Evolutionary conservation across 2,888 invertebrate genomes (phyloP), one percentile per base, ranked within the genome.

Genomic region (Calameuta filiformis): DNA sequence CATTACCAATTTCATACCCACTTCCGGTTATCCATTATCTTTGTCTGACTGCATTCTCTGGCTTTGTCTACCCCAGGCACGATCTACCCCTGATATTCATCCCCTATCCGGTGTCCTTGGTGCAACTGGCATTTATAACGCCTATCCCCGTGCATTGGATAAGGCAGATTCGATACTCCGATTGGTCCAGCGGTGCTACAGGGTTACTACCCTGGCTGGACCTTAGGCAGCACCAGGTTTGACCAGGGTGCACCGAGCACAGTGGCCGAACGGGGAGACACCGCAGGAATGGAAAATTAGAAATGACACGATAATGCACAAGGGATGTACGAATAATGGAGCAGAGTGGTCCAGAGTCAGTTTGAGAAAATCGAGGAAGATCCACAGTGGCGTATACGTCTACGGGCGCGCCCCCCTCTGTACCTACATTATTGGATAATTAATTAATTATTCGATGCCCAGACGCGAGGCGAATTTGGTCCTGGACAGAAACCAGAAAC

Each of bases 401-500:
- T 15, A 9, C 23, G 9, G 23, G 2, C 1, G 12, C 37, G 2
- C 56, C 56, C 23, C 23, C 33, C 33, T 33, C 33, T 33, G 15
- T 56, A 23, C 56, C 2, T 56, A 56, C 2, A 23, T 56, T 56
- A 81, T 77, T 74, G 78, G 79, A 85, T 88, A 87, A 89, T 88
- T 86, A 86, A 88, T 87, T 83, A 86, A 88, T 88, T 85, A 87
- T 87, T 85, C 84, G 80, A 83, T 73, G 79, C 83, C 80, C 2
- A 23, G 56, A 23, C 56, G 56, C 56, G 23, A 56, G 15, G 79
- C 80, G 35, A 88, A 87, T 89, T 85, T 85, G 83, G 83, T 82
- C 81, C 80, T 76, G 83, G 81, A 81, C 76, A 76, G 82, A 80
- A 83, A 85, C 81, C 81, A 80, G 85, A 85, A 84, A 84, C 85